Evolutionary conservation across 2,113 vertebrate species (phyloP).

Genomic region (Podiceps cristatus): DNA sequence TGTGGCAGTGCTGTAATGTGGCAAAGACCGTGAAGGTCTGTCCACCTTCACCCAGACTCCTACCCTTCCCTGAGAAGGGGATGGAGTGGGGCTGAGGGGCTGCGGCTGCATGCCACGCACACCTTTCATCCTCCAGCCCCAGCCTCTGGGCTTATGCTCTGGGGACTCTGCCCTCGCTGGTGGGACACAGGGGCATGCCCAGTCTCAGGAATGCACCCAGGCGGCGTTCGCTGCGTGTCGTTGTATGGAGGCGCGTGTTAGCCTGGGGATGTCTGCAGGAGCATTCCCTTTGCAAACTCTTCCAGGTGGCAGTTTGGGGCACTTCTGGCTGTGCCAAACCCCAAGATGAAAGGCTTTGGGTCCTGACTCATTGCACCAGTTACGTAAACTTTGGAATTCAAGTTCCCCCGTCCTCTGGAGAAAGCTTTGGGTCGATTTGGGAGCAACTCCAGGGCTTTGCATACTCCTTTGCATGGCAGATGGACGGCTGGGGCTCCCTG

Average conservation of each 20-base stretch:
- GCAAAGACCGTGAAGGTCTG: neutral
- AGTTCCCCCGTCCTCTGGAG: neutral
- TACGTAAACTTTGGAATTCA: neutral
- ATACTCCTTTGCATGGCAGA: neutral
- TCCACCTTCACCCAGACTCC: neutral
- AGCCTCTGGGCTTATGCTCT: rapidly evolving
- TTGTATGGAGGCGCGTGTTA: rapidly evolving
- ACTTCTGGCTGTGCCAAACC: neutral
- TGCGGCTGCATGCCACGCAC: neutral
- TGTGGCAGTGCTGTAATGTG: neutral
- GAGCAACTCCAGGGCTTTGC: neutral
- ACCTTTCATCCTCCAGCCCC: neutral
- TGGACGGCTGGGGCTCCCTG: neutral
- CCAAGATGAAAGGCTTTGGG: neutral
- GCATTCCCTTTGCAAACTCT: neutral
- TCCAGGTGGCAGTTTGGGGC: neutral
- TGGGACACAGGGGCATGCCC: neutral
- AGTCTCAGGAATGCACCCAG: neutral
- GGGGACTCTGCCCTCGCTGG: neutral
- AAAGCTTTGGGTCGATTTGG: neutral
- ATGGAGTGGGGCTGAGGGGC: neutral
- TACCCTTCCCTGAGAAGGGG: neutral
- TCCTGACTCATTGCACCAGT: neutral
- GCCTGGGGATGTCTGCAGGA: neutral
- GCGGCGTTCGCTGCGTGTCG: neutral